These are phyloP conservation scores for Tokudaia tokunoshimensis DNA, from an alignment of 2,797 vertebrate genomes.

Conservation along the genomic window DNA sequence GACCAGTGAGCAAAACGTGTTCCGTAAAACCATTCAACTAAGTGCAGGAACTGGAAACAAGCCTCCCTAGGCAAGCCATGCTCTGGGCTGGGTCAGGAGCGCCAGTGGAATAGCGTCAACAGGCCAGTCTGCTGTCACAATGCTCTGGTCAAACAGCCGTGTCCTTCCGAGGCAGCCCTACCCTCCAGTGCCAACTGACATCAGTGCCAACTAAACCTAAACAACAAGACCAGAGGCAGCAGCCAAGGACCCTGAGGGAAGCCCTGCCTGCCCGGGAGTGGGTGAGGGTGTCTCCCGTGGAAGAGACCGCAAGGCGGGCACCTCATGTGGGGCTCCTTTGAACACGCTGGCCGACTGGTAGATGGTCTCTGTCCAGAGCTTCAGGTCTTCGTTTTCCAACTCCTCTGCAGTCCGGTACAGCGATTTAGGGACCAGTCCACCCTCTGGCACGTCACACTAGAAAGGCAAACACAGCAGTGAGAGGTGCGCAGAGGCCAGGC, in stretches of 20 bases:
- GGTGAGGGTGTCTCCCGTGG: background rate
- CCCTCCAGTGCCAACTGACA: rapidly evolving
- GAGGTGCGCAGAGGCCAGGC: background rate
- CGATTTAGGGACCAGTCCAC: conserved; percentile 97
- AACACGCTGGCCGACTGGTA: conserved; percentile 99
- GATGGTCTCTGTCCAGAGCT: conserved; percentile 98
- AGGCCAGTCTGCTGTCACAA: rapidly evolving
- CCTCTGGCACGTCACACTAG: conserved; percentile 98
- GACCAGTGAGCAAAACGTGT: background rate
- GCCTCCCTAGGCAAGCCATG: rapidly evolving
- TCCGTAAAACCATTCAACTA: background rate
- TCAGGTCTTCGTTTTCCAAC: conserved; percentile 96
- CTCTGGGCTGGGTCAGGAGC: rapidly evolving
- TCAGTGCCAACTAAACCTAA: background rate
- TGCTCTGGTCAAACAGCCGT: background rate
- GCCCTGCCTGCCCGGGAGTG: background rate
- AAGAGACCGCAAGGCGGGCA: conserved; percentile 75
- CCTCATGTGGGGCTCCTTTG: conserved; percentile 98
- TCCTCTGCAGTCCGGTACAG: conserved; percentile 98
- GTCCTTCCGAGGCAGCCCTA: background rate
- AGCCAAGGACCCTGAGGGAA: background rate
- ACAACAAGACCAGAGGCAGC: background rate
- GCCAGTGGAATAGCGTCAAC: rapidly evolving
- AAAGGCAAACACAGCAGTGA: background rate
- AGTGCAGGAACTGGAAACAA: rapidly evolving